Conservation (phyloP, 2,797 vertebrate species). For the Tiaroga cobitis region DNA sequence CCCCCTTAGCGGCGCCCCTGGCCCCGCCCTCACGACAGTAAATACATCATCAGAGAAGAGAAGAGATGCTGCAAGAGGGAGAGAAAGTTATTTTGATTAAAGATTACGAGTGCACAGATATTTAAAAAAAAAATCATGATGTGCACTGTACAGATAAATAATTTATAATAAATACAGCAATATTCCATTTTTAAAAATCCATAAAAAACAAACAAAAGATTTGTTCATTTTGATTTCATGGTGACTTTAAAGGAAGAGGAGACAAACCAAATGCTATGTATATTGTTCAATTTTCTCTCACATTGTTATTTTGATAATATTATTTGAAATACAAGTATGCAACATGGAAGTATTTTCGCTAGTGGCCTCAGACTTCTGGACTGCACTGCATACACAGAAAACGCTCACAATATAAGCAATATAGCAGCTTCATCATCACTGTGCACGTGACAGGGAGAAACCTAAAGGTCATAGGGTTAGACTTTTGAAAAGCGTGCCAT, state of each 20-base stretch:
- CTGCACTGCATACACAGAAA: not conserved
- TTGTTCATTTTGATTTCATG: not conserved
- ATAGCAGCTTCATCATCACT: constrained; percentile 23
- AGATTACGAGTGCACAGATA: no score
- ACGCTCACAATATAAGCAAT: not conserved
- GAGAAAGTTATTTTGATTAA: not conserved
- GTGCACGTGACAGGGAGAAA: constrained; percentile 2
- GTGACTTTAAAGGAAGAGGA: not conserved
- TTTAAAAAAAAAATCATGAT: accelerated
- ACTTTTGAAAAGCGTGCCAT: not conserved
- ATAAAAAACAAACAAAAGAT: not conserved
- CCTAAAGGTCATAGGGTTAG: constrained; percentile 14
- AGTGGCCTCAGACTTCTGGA: not conserved
- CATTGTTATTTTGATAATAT: not conserved
- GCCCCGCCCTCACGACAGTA: no score
- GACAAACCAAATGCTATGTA: not conserved
- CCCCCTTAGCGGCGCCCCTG: no score
- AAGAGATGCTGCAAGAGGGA: not conserved
- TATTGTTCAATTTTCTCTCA: not conserved
- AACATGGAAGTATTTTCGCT: not conserved
- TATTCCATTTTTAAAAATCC: not conserved
- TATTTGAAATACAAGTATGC: not conserved
- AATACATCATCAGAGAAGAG: not conserved
- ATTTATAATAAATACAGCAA: not conserved
- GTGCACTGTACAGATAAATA: not conserved